Percentiles rank a stretch among this genome's conserved stretches.
Conservation (phyloP, 2,888 invertebrate genomes). For the Zhengitettix transpicula region DNA sequence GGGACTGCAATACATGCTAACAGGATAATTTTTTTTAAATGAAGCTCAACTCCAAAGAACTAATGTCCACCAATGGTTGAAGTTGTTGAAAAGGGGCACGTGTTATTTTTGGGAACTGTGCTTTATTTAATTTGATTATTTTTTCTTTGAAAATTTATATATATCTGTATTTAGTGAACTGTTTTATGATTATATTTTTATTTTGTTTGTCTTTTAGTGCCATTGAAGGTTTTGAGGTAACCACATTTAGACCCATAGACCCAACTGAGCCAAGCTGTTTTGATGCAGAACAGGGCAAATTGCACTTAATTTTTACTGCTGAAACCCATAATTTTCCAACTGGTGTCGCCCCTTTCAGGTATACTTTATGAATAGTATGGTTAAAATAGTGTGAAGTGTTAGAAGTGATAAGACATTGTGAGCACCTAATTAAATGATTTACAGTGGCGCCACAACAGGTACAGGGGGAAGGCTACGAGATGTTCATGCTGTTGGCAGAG, state of each 20-base stretch:
- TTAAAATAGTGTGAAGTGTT: background rate
- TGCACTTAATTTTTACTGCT: slow-evolving; percentile 91
- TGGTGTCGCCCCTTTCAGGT: slow-evolving; percentile 83
- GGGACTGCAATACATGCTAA: too few species aligned
- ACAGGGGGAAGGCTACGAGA: slow-evolving; percentile 92
- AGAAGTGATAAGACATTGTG: background rate
- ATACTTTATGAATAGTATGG: slow-evolving; percentile 1
- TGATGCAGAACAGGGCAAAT: slow-evolving; percentile 33
- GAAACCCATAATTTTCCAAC: slow-evolving; percentile 99
- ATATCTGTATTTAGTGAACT: too few species aligned
- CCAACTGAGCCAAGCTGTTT: slow-evolving; percentile 48
- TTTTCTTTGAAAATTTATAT: too few species aligned
- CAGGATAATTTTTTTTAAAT: too few species aligned
- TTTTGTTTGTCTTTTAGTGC: slow-evolving; percentile 41
- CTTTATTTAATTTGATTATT: too few species aligned
- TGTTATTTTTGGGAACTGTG: too few species aligned
- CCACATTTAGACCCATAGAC: slow-evolving; percentile 46
- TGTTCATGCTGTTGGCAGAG: slow-evolving; percentile 87
- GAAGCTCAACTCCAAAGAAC: too few species aligned
- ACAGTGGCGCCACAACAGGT: slow-evolving; percentile 91
- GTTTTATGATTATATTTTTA: too few species aligned
- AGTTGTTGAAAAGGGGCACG: too few species aligned
- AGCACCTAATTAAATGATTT: background rate
- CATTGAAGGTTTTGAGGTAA: slow-evolving; percentile 64
- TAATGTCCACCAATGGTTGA: too few species aligned